A percentile compares a stretch with the other conserved stretches of the same genome.
Evolutionary conservation across 1,140 invertebrate species (phyloP).

Genomic region (Drosophila funebris): DNA sequence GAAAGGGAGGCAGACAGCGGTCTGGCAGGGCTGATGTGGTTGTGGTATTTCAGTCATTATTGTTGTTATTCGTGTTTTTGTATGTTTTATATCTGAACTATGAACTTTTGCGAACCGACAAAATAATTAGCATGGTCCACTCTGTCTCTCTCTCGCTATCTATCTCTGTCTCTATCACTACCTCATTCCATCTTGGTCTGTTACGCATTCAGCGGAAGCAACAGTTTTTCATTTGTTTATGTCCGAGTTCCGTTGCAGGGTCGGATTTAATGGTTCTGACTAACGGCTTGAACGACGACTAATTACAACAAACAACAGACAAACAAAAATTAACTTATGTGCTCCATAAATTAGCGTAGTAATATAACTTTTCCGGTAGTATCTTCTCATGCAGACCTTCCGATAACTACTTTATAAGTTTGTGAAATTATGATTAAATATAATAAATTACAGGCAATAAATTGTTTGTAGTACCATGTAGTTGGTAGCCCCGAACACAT

Average conservation of each 20-base stretch:
- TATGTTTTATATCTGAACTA: constrained; percentile 72
- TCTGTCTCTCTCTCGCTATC: constrained; percentile 1
- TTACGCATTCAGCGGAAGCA: constrained; percentile 58
- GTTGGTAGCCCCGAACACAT: too few relatives aligned
- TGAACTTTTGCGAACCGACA: constrained; percentile 77
- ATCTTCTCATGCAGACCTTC: constrained; percentile 11
- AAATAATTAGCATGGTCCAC: constrained; percentile 74
- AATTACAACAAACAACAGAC: constrained; percentile 78
- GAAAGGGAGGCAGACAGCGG: background rate
- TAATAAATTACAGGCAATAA: background rate
- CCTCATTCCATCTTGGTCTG: background rate
- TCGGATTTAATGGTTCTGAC: constrained; percentile 68
- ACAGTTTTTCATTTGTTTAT: constrained; percentile 77
- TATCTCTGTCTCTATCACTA: background rate
- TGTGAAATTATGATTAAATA: constrained; percentile 8
- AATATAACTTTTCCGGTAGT: constrained; percentile 56
- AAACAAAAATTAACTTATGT: constrained; percentile 81
- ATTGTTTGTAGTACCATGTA: too few relatives aligned
- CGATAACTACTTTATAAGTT: constrained; percentile 32
- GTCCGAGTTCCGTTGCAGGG: constrained; percentile 48
- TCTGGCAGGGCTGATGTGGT: constrained; percentile 12
- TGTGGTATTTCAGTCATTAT: constrained; percentile 44
- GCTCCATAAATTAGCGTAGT: constrained; percentile 74
- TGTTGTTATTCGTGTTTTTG: constrained; percentile 37
- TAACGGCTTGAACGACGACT: constrained; percentile 70